Percentiles rank a stretch among this genome's conserved stretches.
These are phyloP conservation scores for Halictus ligatus DNA, from an alignment of 2,888 invertebrate genomes.

Conservation along the genomic window DNA sequence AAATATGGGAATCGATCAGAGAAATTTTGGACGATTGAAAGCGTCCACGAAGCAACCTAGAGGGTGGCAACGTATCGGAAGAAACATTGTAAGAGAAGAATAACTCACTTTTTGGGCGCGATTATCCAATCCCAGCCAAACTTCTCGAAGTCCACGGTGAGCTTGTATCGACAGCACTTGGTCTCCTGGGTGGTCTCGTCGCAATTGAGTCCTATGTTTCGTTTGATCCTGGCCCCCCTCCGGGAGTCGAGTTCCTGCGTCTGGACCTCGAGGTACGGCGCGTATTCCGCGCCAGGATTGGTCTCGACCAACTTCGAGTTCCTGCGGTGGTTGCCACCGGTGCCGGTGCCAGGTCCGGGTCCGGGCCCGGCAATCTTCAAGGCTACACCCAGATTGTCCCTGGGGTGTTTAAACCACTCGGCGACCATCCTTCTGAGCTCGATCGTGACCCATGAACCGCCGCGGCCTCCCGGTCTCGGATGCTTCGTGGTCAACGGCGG, in stretches of 20 bases:
- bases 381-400: conserved; percentile 91
- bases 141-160: conserved; percentile 96
- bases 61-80: background rate
- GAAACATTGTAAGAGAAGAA: background rate
- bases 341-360: conserved; percentile 82
- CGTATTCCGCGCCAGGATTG: conserved; percentile 87
- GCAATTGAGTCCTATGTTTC: conserved; percentile 93
- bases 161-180: conserved; percentile 96
- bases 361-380: conserved; percentile 87
- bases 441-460: conserved; percentile 90
- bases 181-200: conserved; percentile 92
- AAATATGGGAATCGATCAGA: background rate
- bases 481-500: conserved; percentile 81
- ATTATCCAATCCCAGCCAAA: conserved; percentile 99
- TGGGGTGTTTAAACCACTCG: conserved; percentile 91
- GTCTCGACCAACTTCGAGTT: conserved; percentile 87
- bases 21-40: background rate
- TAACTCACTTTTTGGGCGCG: conserved; percentile 91
- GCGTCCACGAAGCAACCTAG: too few relatives aligned
- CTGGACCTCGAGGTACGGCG: conserved; percentile 87
- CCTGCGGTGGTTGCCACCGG: conserved; percentile 85
- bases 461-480: conserved; percentile 81
- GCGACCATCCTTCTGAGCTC: conserved; percentile 91
- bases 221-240: conserved; percentile 88
- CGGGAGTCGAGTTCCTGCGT: conserved; percentile 85